Percentiles rank a stretch among this genome's conserved stretches.
These are phyloP conservation scores for Falco peregrinus DNA, from an alignment of 2,797 vertebrate species.

Conservation along the genomic window DNA sequence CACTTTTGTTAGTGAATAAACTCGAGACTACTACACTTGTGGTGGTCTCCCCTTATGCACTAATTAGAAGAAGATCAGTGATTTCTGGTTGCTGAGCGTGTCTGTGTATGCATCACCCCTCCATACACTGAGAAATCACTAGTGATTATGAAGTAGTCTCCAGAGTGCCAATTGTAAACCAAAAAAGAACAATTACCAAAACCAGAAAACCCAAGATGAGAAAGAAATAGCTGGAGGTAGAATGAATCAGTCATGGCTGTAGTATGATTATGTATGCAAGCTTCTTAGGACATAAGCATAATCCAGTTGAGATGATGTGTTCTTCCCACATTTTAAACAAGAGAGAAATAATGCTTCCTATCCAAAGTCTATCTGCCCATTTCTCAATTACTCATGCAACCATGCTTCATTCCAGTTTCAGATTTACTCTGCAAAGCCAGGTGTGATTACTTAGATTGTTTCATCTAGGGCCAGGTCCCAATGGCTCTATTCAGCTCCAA, in stretches of 20 bases:
- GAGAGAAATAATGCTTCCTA: not conserved
- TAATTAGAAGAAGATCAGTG: not conserved
- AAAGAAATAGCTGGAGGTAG: not conserved
- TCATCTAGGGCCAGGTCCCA: not conserved
- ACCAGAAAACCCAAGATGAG: not conserved
- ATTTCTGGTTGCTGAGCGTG: not conserved
- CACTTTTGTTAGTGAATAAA: not conserved
- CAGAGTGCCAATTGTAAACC: not conserved
- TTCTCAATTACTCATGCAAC: not conserved
- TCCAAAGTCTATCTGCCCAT: not conserved
- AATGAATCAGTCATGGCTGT: not conserved
- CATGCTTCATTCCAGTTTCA: not conserved
- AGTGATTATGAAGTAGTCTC: not conserved
- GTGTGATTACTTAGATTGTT: not conserved
- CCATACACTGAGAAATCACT: not conserved
- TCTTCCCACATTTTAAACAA: not conserved
- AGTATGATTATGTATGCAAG: not conserved
- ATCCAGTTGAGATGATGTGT: not conserved
- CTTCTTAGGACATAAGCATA: not conserved
- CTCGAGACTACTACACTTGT: not conserved
- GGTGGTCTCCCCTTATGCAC: not conserved
- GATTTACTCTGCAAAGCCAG: not conserved
- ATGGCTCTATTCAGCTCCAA: not conserved
- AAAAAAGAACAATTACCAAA: not conserved
- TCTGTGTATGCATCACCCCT: not conserved